Conservation (phyloP, 2,888 invertebrate species). For the Nysson spinosus region DNA sequence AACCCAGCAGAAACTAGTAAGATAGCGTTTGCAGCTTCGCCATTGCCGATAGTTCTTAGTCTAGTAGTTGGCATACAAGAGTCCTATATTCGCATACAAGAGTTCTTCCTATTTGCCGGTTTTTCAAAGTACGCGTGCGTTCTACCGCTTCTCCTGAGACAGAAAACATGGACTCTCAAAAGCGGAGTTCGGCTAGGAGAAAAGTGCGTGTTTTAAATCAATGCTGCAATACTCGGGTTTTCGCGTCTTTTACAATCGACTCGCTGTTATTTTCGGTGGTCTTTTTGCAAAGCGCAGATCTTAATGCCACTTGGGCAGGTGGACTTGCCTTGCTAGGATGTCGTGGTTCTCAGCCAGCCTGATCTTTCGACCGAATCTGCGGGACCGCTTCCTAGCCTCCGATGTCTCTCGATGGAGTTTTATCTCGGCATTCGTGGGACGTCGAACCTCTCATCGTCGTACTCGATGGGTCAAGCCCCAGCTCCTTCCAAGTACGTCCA, state of each 20-base stretch:
- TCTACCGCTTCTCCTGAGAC: slow-evolving; percentile 61
- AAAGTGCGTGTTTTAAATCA: slow-evolving; percentile 9
- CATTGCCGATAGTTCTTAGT: slow-evolving; percentile 37
- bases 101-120: slow-evolving; percentile 36
- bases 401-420: slow-evolving; percentile 44
- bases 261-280: slow-evolving; percentile 12
- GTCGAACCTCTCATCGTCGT: slow-evolving; percentile 37
- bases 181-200: slow-evolving; percentile 32
- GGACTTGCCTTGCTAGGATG: slow-evolving; percentile 55
- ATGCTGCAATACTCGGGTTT: no score
- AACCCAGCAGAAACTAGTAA: slow-evolving; percentile 30
- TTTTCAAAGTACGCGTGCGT: slow-evolving; percentile 26
- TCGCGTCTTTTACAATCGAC: slow-evolving; percentile 1
- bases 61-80: no score
- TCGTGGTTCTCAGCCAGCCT: slow-evolving; percentile 44
- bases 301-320: slow-evolving; percentile 35
- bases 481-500: slow-evolving; percentile 56
- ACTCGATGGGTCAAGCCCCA: slow-evolving; percentile 48
- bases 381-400: slow-evolving; percentile 35
- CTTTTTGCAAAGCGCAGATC: slow-evolving; percentile 31
- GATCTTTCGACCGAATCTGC: slow-evolving; percentile 32
- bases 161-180: slow-evolving; percentile 64
- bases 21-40: slow-evolving; percentile 37
- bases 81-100: slow-evolving; percentile 38
- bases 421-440: slow-evolving; percentile 50